Evolutionary conservation across 1,140 invertebrate genomes (phyloP), one percentile per base, ranked within the genome.

Genomic region (Bombus fervidus): DNA sequence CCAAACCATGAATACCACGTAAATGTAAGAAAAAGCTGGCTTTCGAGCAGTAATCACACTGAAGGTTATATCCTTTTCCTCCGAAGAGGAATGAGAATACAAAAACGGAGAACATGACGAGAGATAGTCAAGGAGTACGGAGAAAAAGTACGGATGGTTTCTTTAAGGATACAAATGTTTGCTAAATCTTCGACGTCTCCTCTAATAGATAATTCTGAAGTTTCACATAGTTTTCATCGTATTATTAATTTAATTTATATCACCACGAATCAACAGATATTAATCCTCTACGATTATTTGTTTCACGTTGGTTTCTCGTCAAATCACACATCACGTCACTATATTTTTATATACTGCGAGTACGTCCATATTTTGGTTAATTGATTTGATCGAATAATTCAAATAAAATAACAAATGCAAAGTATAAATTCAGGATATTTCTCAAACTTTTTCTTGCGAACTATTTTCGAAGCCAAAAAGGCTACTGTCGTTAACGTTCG

Each of bases 11-110:
- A 89, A 86, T 68, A 53, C 80, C 71, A 37, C 59, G 77, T 59
- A 72, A 85, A 71, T 71, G 71, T 57, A 81, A 87, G 88, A 90
- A 90, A 90, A 90, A 89, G 88, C 69, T 64, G 72, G 31, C 39
- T 66, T 59, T 64, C 82, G 75, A 53, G 43, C 28, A 53, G 88
- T 77, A 83, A 90, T 90, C 77, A 59, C 81, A 90, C 76, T 64
- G 81, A 86, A 90, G 86, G 79, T 81, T 87, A 82, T 78, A 74
- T 85, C 76, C 86, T 89, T 90, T 90, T 89, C 62, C 82, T 72
- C 64, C 41, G 78, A 82, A 86, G 62, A 83, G 72, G 72, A 86
- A 86, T 43, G 57, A 53, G 71, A 68, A 77, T 83, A 76, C 73
- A 83, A 86, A 83, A 86, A 83, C 39, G 72, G 69, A 15, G 71